phyloP scores from a whole-genome alignment of 2,888 invertebrate species.

The Lepidocyrtinus sp. region DNA sequence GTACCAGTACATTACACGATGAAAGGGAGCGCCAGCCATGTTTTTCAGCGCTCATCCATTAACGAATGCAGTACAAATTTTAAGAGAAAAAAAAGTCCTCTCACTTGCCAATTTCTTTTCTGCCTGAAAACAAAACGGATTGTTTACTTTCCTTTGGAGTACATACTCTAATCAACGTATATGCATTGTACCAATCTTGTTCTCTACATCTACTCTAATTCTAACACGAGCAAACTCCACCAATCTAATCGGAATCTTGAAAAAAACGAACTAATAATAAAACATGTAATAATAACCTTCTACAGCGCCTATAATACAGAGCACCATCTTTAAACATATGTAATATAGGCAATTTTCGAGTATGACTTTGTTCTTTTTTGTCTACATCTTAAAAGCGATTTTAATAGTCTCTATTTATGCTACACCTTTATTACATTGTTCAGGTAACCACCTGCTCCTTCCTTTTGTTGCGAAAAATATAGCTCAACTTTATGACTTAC shows the following conservation, averaged over 20 bases:
- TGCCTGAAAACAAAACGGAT: no score
- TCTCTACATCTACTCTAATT: background rate
- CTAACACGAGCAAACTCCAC: background rate
- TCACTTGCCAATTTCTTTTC: no score
- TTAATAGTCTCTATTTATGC: background rate
- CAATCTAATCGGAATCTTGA: background rate
- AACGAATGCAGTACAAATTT: background rate
- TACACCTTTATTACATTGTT: background rate
- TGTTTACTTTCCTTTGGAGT: no score
- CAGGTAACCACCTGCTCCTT: slow-evolving; percentile 38
- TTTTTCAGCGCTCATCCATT: background rate
- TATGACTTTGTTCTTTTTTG: background rate
- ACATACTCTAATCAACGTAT: no score
- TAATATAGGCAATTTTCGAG: background rate
- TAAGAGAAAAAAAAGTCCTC: no score
- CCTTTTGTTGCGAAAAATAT: slow-evolving; percentile 11
- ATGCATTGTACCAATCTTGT: no score
- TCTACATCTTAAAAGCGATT: background rate
- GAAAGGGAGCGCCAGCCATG: background rate
- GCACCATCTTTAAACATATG: background rate
- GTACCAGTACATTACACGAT: background rate
- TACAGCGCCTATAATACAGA: background rate
- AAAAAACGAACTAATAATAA: background rate
- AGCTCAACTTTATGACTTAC: slow-evolving; percentile 36
- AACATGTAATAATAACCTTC: background rate